Percentiles rank a stretch among this genome's conserved stretches.
phyloP scores from a whole-genome alignment of 2,888 invertebrate genomes.

The Antheraea assamensis region DNA sequence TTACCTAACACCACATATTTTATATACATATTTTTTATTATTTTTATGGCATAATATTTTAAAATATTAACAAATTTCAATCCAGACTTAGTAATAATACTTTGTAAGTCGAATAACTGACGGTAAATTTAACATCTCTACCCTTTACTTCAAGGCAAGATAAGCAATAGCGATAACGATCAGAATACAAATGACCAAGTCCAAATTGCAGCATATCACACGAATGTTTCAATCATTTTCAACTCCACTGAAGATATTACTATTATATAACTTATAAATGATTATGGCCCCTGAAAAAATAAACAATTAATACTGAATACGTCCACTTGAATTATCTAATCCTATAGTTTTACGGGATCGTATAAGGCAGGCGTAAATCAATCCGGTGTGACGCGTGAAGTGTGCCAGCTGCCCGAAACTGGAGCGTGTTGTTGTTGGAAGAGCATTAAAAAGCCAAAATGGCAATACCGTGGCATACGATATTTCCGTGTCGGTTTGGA shows the following conservation, averaged over 20 bases:
- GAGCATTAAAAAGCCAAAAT: conserved; percentile 4
- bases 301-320: background rate
- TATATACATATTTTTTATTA: too few species aligned
- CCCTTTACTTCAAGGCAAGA: background rate
- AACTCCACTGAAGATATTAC: background rate
- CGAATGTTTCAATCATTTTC: background rate
- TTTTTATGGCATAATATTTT: background rate
- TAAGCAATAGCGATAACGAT: background rate
- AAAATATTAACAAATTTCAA: background rate
- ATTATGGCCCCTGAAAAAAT: background rate
- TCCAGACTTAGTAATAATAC: background rate
- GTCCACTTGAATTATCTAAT: conserved; percentile 1
- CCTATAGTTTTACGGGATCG: conserved; percentile 4
- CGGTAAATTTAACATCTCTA: background rate
- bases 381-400: conserved; percentile 2
- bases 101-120: background rate
- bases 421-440: conserved; percentile 2
- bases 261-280: background rate
- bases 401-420: conserved; percentile 8
- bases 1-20: too few species aligned
- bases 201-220: background rate
- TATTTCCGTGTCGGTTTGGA: background rate
- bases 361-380: conserved; percentile 3
- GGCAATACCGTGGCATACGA: background rate
- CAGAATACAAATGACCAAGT: background rate